These are phyloP conservation scores for Scaptomyza graminum DNA, from an alignment of 1,140 invertebrate species.

Conservation along the genomic window DNA sequence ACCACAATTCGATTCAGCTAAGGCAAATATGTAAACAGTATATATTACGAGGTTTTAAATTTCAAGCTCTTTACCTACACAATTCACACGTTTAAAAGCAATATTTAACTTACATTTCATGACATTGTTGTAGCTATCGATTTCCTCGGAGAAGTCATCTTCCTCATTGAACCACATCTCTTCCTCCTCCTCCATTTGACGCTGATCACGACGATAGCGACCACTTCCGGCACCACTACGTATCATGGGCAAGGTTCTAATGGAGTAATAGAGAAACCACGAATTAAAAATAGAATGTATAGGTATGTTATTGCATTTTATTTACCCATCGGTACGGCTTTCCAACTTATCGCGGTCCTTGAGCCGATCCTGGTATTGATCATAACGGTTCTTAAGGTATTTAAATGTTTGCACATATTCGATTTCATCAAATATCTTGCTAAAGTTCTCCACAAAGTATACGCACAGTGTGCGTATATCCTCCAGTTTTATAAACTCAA, in stretches of 20 bases:
- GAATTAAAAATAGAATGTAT: not conserved
- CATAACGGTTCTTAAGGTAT: conserved; percentile 94
- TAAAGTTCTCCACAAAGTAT: conserved; percentile 97
- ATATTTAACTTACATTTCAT: conserved; percentile 83
- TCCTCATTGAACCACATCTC: conserved; percentile 99
- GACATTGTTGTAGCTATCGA: conserved; percentile 83
- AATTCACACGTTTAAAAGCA: not conserved
- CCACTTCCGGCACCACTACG: conserved; percentile 87
- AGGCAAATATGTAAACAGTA: not conserved
- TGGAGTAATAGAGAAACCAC: conserved; percentile 85
- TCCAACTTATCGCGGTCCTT: conserved; percentile 91
- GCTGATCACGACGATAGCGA: conserved; percentile 94
- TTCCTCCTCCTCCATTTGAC: conserved; percentile 97
- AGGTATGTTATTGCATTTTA: not conserved
- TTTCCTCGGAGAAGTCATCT: conserved; percentile 94
- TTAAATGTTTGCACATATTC: conserved; percentile 99
- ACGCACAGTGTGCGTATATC: conserved; percentile 97
- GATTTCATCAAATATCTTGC: conserved; percentile 95
- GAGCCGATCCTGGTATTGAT: conserved; percentile 96
- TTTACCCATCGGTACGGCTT: conserved; percentile 87
- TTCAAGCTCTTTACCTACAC: no score
- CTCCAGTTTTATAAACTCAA: conserved; percentile 99
- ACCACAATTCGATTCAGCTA: no score
- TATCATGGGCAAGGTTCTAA: conserved; percentile 87
- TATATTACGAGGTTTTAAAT: no score